Percentiles rank a stretch among this genome's conserved stretches.
phyloP scores from a whole-genome alignment of 2,113 vertebrate genomes.

The Stictonetta naevosa region DNA sequence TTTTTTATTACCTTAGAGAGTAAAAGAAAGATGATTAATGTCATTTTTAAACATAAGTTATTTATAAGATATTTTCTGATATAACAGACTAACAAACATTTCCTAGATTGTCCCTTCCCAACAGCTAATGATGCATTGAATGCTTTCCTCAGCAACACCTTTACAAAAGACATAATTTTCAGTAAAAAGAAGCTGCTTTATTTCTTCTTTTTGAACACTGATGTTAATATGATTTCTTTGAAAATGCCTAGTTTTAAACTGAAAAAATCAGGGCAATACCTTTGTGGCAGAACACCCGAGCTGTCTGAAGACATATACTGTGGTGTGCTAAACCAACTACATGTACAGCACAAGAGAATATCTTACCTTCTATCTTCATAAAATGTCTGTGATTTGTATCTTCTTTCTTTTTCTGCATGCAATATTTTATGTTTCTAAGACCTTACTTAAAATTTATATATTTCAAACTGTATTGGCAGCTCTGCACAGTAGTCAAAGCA shows the following conservation, averaged over 20 bases:
- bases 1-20: not conserved
- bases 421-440: not conserved
- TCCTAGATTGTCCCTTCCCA: not conserved
- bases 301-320: not conserved
- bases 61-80: not conserved
- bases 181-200: not conserved
- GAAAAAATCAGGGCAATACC: not conserved
- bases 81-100: not conserved
- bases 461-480: not conserved
- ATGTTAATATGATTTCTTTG: not conserved
- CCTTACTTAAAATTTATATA: not conserved
- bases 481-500: not conserved
- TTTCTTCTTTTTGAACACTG: not conserved
- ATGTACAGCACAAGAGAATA: not conserved
- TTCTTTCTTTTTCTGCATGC: not conserved
- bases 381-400: not conserved
- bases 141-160: not conserved
- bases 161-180: not conserved
- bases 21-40: not conserved
- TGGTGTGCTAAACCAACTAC: not conserved
- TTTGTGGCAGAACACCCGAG: not conserved
- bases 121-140: not conserved
- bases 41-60: not conserved
- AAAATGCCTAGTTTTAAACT: not conserved
- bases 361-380: not conserved